Conservation (phyloP, 2,888 invertebrate genomes). For the Dolomedes plantarius region DNA sequence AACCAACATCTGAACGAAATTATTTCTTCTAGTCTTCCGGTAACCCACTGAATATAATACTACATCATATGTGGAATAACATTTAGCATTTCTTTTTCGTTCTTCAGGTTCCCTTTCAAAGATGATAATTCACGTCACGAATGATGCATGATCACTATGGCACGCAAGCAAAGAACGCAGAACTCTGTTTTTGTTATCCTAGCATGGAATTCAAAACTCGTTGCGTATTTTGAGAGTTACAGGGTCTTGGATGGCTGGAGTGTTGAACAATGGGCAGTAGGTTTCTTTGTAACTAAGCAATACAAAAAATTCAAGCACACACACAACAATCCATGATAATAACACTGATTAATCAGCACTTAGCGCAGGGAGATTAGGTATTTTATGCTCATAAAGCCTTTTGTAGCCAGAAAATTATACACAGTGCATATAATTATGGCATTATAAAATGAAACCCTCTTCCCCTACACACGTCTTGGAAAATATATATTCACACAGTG, state of each 20-base stretch:
- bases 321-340: neutral
- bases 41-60: neutral
- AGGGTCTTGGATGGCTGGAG: neutral
- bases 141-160: neutral
- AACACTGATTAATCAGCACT: neutral
- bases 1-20: too few relatives aligned
- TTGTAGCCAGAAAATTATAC: too few relatives aligned
- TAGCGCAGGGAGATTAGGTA: neutral
- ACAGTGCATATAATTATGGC: too few relatives aligned
- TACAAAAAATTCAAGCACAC: neutral
- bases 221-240: neutral
- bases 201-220: neutral
- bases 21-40: neutral
- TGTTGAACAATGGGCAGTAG: neutral
- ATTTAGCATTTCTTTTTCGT: neutral
- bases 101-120: neutral
- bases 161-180: conserved; percentile 13
- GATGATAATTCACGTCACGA: conserved; percentile 25
- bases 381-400: neutral
- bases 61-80: neutral
- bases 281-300: neutral
- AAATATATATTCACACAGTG: too few relatives aligned
- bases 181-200: neutral
- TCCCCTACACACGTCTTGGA: too few relatives aligned
- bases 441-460: too few relatives aligned